Evolutionary conservation across 2,797 vertebrate genomes (phyloP).

Genomic region (Rhincodon typus): DNA sequence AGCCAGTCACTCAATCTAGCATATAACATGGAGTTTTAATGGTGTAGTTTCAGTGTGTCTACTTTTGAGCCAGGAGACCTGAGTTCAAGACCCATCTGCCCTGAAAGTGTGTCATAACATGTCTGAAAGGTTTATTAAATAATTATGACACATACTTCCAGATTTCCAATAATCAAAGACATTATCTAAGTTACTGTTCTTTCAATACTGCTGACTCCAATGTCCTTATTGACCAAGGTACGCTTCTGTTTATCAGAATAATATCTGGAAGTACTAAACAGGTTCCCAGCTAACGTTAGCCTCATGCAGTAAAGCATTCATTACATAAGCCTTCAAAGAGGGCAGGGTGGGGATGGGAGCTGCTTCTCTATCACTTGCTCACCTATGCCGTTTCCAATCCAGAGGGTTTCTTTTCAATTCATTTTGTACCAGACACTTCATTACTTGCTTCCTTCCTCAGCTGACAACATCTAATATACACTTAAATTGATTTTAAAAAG

Average conservation of each 20-base stretch:
- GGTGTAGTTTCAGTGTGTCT: too few species aligned
- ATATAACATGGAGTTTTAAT: background rate
- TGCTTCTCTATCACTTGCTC: background rate
- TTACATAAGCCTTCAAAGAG: background rate
- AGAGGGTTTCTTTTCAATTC: background rate
- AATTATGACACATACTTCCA: background rate
- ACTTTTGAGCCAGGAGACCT: too few species aligned
- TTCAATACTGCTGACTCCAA: background rate
- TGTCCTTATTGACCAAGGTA: background rate
- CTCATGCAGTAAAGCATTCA: background rate
- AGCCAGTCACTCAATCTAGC: background rate
- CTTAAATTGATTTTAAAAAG: background rate
- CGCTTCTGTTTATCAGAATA: background rate
- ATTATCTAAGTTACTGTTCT: background rate
- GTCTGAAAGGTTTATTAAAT: too few species aligned
- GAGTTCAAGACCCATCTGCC: too few species aligned
- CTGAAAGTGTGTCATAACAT: too few species aligned
- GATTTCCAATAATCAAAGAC: background rate
- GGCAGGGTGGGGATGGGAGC: background rate
- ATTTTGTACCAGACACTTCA: background rate
- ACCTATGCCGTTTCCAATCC: background rate
- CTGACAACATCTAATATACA: background rate
- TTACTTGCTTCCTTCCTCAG: background rate
- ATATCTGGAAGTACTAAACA: background rate
- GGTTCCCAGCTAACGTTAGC: background rate